A percentile compares a stretch with the other conserved stretches of the same genome.
phyloP scores from a whole-genome alignment of 2,113 vertebrate genomes.

The Larimichthys crocea region DNA sequence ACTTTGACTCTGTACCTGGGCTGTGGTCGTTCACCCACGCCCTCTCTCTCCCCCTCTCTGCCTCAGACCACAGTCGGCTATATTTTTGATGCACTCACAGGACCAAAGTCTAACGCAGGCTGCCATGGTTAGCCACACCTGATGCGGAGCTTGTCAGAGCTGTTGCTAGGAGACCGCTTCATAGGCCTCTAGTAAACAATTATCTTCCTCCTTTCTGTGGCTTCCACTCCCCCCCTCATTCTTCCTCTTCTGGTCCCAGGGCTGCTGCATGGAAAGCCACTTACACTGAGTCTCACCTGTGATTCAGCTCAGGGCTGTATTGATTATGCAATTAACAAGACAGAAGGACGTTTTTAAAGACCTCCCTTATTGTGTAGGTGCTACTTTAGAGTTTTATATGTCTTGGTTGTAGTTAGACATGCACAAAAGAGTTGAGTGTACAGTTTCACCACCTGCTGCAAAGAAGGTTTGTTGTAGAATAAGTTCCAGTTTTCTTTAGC shows the following conservation, averaged over 20 bases:
- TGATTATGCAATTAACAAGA: constrained; percentile 71
- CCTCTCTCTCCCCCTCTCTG: background rate
- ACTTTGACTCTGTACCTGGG: constrained; percentile 4
- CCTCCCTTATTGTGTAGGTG: background rate
- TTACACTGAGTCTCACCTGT: constrained; percentile 77
- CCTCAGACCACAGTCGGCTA: background rate
- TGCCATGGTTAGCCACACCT: constrained; percentile 84
- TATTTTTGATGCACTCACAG: constrained; percentile 20
- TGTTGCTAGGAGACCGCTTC: constrained; percentile 90
- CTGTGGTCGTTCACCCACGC: background rate
- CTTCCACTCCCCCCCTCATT: constrained; percentile 45
- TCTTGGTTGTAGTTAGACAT: background rate
- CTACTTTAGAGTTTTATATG: background rate
- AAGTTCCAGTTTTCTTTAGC: background rate
- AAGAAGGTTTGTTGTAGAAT: background rate
- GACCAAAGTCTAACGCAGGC: constrained; percentile 80
- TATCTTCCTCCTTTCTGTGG: constrained; percentile 75
- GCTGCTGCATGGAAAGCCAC: constrained; percentile 59
- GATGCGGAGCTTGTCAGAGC: constrained; percentile 83
- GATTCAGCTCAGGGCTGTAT: constrained; percentile 71
- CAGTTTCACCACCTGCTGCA: background rate
- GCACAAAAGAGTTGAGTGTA: background rate
- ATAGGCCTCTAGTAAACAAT: constrained; percentile 91
- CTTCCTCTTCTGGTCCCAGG: constrained; percentile 63
- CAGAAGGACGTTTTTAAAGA: constrained; percentile 9